phyloP scores from a whole-genome alignment of 2,797 vertebrate genomes.

The Scarus forsteni region DNA sequence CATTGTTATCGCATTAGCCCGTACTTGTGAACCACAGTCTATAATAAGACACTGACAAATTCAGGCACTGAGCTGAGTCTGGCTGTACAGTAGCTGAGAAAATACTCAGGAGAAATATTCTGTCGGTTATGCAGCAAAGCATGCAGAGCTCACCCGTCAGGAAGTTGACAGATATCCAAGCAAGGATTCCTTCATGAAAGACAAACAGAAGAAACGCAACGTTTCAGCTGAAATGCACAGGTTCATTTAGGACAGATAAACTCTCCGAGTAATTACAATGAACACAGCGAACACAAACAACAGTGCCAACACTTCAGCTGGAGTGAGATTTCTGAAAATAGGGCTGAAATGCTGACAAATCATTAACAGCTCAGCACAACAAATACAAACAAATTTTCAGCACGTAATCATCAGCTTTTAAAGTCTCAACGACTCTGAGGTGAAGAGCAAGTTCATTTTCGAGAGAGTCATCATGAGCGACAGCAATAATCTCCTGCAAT shows the following conservation, averaged over 20 bases:
- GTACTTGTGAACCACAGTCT: slow-evolving; percentile 13
- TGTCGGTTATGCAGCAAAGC: not conserved
- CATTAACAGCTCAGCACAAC: slow-evolving; percentile 46
- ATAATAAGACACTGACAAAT: slow-evolving; percentile 6
- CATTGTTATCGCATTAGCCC: slow-evolving; percentile 13
- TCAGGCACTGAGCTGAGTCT: slow-evolving; percentile 8
- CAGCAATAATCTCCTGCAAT: slow-evolving; percentile 59
- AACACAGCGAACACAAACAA: slow-evolving; percentile 10
- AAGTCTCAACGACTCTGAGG: slow-evolving; percentile 51
- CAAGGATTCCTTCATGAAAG: slow-evolving; percentile 90
- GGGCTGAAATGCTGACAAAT: slow-evolving; percentile 69
- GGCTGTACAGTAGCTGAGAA: slow-evolving; percentile 7
- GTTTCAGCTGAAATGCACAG: slow-evolving; percentile 28
- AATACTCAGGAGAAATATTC: not conserved
- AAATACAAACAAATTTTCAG: slow-evolving; percentile 34
- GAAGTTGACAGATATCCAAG: slow-evolving; percentile 97
- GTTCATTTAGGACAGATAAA: slow-evolving; percentile 31
- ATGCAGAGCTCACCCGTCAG: slow-evolving; percentile 87
- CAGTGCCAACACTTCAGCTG: slow-evolving; percentile 4
- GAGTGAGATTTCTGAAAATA: slow-evolving; percentile 21
- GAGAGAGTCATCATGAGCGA: slow-evolving; percentile 65
- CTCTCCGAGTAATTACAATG: not conserved
- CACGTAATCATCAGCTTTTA: slow-evolving; percentile 65
- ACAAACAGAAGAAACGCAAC: slow-evolving; percentile 29
- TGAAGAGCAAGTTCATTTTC: slow-evolving; percentile 46